Percentiles rank a stretch among this genome's conserved stretches.
Evolutionary conservation across 2,797 vertebrate genomes (phyloP).

Genomic region (Phrynocephalus guinanensis): DNA sequence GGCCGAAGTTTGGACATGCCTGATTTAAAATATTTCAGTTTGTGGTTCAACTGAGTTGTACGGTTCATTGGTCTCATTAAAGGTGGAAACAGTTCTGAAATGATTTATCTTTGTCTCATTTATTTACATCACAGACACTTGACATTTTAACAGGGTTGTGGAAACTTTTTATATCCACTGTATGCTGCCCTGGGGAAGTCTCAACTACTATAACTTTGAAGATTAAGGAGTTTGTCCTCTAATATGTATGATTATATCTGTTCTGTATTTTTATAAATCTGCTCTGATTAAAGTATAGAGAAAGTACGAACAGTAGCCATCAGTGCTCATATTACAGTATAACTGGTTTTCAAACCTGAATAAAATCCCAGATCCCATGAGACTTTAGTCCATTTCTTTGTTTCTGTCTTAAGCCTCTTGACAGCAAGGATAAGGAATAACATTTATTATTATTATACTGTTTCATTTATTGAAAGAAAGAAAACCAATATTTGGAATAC

Average conservation of each 20-base stretch:
- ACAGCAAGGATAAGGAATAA: neutral
- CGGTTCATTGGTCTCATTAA: no score
- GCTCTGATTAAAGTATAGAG: neutral
- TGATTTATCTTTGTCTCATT: no score
- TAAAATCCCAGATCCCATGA: neutral
- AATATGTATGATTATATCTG: neutral
- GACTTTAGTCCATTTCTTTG: neutral
- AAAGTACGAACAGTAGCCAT: neutral
- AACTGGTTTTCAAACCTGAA: neutral
- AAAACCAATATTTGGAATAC: neutral
- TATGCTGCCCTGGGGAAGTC: neutral
- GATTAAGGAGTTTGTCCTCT: neutral
- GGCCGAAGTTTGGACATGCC: no score
- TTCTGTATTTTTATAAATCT: neutral
- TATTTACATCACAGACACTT: no score
- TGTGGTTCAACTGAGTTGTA: no score
- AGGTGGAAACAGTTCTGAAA: no score
- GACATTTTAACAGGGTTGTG: no score
- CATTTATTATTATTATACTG: neutral
- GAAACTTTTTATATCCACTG: no score
- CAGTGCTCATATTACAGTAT: neutral
- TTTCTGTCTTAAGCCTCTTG: neutral
- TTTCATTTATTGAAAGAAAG: neutral
- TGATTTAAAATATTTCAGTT: no score
- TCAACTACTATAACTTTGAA: neutral